A percentile compares a stretch with the other conserved stretches of the same genome.
phyloP scores from a whole-genome alignment of 2,888 invertebrate species.

The Scaptomyza tumidula region DNA sequence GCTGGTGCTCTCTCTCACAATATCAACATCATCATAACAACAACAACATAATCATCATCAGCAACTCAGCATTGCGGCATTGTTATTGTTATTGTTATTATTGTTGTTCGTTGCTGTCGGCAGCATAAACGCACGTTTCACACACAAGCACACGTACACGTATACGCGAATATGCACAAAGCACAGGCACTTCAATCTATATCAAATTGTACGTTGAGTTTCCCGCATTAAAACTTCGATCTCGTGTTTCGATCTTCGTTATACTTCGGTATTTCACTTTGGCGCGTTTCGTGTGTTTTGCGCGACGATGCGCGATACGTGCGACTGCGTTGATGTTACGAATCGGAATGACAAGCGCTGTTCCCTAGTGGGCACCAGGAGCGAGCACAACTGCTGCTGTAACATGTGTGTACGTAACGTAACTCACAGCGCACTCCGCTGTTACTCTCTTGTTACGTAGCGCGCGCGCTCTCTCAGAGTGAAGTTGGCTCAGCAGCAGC shows the following conservation, averaged over 20 bases:
- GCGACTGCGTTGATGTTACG: slow-evolving; percentile 50
- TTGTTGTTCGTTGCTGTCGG: slow-evolving; percentile 33
- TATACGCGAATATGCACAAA: slow-evolving; percentile 3
- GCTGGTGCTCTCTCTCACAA: slow-evolving; percentile 64
- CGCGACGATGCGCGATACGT: slow-evolving; percentile 50
- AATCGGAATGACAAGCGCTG: slow-evolving; percentile 45
- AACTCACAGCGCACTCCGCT: slow-evolving; percentile 20
- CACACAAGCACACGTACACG: slow-evolving; percentile 11
- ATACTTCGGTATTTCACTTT: slow-evolving; percentile 20
- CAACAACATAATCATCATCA: slow-evolving; percentile 37
- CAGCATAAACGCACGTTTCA: slow-evolving; percentile 11
- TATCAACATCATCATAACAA: slow-evolving; percentile 52
- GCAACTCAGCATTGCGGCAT: slow-evolving; percentile 41
- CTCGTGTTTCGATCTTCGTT: slow-evolving; percentile 41
- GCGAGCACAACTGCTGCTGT: slow-evolving; percentile 7
- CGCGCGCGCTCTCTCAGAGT: slow-evolving; percentile 30
- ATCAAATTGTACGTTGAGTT: slow-evolving; percentile 5
- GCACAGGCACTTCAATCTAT: slow-evolving; percentile 9
- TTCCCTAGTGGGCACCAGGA: slow-evolving; percentile 53
- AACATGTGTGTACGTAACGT: slow-evolving; percentile 8
- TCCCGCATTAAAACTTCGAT: slow-evolving; percentile 52
- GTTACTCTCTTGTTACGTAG: slow-evolving; percentile 22
- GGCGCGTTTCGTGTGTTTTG: slow-evolving; percentile 28
- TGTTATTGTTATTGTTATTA: slow-evolving; percentile 49
- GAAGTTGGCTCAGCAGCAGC: slow-evolving; percentile 22